Percentiles rank a stretch among this genome's conserved stretches.
phyloP scores from a whole-genome alignment of 2,888 invertebrate species.

The Leucozona laternaria region DNA sequence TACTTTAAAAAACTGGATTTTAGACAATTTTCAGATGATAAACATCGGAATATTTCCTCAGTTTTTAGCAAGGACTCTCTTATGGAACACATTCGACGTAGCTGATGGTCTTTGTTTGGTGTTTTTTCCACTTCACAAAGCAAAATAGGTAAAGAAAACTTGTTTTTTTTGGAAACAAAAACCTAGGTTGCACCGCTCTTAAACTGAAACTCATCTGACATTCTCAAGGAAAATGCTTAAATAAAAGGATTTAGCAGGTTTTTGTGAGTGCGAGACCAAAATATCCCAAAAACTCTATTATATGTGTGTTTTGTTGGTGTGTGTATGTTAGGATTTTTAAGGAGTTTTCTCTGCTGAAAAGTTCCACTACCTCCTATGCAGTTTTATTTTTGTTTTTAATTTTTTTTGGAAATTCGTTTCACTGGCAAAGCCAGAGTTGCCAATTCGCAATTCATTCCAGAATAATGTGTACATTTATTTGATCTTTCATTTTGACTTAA shows the following conservation, averaged over 20 bases:
- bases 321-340: slow-evolving; percentile 20
- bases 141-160: slow-evolving; percentile 7
- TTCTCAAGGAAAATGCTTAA: slow-evolving; percentile 36
- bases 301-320: background rate
- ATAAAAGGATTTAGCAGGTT: slow-evolving; percentile 35
- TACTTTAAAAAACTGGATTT: slow-evolving; percentile 18
- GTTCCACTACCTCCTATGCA: slow-evolving; percentile 25
- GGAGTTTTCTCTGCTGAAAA: slow-evolving; percentile 10
- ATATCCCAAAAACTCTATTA: slow-evolving; percentile 45
- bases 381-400: background rate
- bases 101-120: background rate
- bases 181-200: slow-evolving; percentile 29
- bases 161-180: slow-evolving; percentile 21
- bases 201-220: slow-evolving; percentile 50
- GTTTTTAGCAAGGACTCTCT: background rate
- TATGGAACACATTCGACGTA: background rate
- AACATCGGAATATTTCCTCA: background rate
- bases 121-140: slow-evolving; percentile 28
- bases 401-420: background rate
- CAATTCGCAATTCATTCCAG: no score
- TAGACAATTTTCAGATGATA: slow-evolving; percentile 3
- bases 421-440: background rate
- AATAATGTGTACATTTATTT: no score
- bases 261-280: slow-evolving; percentile 36
- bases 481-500: no score